Conservation (phyloP, 2,888 invertebrate genomes). For the Sphaerophoria rueppellii region DNA sequence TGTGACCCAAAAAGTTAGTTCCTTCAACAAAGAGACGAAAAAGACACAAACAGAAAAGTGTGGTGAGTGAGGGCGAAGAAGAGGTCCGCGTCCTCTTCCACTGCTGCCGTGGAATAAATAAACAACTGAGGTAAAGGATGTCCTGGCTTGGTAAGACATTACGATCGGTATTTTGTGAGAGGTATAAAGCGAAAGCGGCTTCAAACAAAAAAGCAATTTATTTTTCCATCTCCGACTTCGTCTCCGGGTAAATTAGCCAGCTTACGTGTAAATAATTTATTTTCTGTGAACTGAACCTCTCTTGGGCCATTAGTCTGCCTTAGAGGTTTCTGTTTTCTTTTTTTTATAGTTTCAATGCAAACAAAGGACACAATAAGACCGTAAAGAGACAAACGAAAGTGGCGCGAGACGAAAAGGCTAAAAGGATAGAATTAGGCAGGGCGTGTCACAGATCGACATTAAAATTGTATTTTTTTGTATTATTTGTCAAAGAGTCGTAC, state of each 20-base stretch:
- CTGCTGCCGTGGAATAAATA: constrained; percentile 51
- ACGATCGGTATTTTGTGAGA: constrained; percentile 50
- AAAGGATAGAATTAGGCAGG: too few species aligned
- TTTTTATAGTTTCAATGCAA: constrained; percentile 11
- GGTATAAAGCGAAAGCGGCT: constrained; percentile 37
- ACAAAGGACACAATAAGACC: background rate
- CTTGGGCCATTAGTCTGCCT: constrained; percentile 55
- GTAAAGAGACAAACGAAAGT: too few species aligned
- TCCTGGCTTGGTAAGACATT: constrained; percentile 58
- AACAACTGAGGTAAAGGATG: constrained; percentile 66
- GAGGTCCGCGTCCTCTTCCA: too few species aligned
- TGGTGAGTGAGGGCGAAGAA: too few species aligned
- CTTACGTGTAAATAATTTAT: constrained; percentile 69
- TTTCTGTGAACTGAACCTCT: constrained; percentile 65
- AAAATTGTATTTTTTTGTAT: too few species aligned
- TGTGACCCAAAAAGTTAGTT: background rate
- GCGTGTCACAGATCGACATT: too few species aligned
- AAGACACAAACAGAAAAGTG: too few species aligned
- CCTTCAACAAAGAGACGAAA: background rate
- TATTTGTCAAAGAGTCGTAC: constrained; percentile 14
- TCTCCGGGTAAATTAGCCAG: constrained; percentile 63
- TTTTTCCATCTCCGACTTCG: constrained; percentile 59
- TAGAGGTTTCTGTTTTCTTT: constrained; percentile 47
- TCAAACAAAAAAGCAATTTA: constrained; percentile 65
- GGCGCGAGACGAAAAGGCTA: too few species aligned